phyloP scores from a whole-genome alignment of 2,797 vertebrate species.

The Enteromius unitaeniatus region DNA sequence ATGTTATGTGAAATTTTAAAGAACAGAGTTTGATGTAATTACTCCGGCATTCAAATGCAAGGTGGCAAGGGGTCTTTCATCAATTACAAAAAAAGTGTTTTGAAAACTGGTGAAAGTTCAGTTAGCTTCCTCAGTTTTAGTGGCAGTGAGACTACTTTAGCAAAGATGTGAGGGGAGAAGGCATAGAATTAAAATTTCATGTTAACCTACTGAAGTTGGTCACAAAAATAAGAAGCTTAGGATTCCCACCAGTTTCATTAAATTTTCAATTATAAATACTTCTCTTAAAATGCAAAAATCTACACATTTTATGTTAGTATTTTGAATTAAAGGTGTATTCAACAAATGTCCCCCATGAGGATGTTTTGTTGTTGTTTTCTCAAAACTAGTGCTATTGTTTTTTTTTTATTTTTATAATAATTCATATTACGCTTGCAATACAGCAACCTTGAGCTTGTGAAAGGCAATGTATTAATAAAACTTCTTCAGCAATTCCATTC shows the following conservation, averaged over 20 bases:
- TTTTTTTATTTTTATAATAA: background rate
- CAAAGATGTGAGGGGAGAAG: background rate
- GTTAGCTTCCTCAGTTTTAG: background rate
- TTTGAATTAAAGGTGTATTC: background rate
- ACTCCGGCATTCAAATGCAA: background rate
- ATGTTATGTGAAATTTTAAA: background rate
- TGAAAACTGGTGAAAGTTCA: background rate
- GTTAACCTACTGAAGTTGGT: constrained; percentile 8
- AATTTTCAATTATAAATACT: background rate
- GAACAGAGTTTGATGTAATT: background rate
- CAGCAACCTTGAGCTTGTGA: background rate
- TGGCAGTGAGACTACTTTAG: background rate
- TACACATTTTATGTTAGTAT: background rate
- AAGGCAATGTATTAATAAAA: background rate
- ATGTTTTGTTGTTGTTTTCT: background rate
- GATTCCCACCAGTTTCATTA: background rate
- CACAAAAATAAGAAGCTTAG: background rate
- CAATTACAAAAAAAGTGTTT: background rate
- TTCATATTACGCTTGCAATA: background rate
- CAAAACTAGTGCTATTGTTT: background rate
- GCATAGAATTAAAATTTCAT: background rate
- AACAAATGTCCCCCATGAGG: background rate
- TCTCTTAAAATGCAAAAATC: background rate
- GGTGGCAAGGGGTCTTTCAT: background rate
- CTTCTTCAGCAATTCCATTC: background rate